Conservation (phyloP, 2,888 invertebrate species). For the Hirtodrosophila trivittata region DNA sequence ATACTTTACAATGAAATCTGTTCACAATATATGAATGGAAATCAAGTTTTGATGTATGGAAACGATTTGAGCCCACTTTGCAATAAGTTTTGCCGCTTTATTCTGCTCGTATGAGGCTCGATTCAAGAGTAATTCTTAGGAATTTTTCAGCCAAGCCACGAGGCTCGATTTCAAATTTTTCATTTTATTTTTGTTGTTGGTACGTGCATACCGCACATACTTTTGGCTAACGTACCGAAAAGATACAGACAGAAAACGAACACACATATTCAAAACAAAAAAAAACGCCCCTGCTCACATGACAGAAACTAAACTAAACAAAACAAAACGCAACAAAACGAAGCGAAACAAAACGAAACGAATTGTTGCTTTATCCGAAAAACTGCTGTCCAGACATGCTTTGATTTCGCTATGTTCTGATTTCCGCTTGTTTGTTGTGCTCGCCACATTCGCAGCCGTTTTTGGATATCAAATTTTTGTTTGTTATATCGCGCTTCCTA, state of each 20-base stretch:
- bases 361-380: conserved; percentile 12
- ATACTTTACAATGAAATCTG: neutral
- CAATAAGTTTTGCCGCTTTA: neutral
- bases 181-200: neutral
- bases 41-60: no score
- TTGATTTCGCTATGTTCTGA: conserved; percentile 34
- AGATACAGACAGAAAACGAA: conserved; percentile 31
- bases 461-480: conserved; percentile 29
- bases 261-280: conserved; percentile 21
- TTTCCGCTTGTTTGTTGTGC: conserved; percentile 57
- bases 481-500: conserved; percentile 33
- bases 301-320: conserved; percentile 33
- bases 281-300: conserved; percentile 29
- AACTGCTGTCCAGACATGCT: conserved; percentile 45
- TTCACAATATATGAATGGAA: no score
- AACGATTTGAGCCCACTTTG: neutral
- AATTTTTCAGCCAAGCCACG: conserved; percentile 9
- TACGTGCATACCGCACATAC: conserved; percentile 55
- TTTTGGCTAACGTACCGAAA: conserved; percentile 46
- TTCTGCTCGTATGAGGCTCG: neutral
- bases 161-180: conserved; percentile 12
- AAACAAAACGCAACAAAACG: conserved; percentile 18
- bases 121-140: neutral
- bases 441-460: conserved; percentile 45
- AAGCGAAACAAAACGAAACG: conserved; percentile 29